These are phyloP conservation scores for Formica selysi DNA, from an alignment of 1,140 invertebrate genomes.

Conservation along the genomic window DNA sequence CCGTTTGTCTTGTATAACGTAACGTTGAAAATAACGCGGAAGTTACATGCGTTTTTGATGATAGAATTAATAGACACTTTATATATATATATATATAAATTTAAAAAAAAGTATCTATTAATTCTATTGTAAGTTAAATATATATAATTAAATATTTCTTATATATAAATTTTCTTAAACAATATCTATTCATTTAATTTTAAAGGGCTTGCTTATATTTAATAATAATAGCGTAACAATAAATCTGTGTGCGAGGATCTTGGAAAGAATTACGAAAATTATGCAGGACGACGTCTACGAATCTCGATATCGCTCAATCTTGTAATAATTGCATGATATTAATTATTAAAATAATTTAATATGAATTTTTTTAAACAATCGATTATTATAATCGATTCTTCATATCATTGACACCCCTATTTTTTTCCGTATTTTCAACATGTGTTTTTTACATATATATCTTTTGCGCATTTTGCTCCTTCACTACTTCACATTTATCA, in stretches of 20 bases:
- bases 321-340: background rate
- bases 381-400: too few relatives aligned
- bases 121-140: too few relatives aligned
- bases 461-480: too few relatives aligned
- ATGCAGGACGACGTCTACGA: background rate
- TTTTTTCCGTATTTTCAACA: too few relatives aligned
- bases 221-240: background rate
- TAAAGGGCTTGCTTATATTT: background rate
- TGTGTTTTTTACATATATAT: too few relatives aligned
- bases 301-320: background rate
- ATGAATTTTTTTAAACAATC: background rate
- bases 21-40: slow-evolving; percentile 11
- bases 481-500: too few relatives aligned
- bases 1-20: slow-evolving; percentile 15
- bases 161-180: background rate
- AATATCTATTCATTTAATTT: background rate
- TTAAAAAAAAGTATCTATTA: too few relatives aligned
- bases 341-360: background rate
- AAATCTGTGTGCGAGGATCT: background rate
- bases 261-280: background rate
- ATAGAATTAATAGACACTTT: background rate
- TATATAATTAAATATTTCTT: background rate
- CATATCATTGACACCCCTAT: too few relatives aligned
- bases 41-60: slow-evolving; percentile 5
- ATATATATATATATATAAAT: too few relatives aligned